Evolutionary conservation across 2,113 vertebrate genomes (phyloP).

Genomic region (Periophthalmus modestus): DNA sequence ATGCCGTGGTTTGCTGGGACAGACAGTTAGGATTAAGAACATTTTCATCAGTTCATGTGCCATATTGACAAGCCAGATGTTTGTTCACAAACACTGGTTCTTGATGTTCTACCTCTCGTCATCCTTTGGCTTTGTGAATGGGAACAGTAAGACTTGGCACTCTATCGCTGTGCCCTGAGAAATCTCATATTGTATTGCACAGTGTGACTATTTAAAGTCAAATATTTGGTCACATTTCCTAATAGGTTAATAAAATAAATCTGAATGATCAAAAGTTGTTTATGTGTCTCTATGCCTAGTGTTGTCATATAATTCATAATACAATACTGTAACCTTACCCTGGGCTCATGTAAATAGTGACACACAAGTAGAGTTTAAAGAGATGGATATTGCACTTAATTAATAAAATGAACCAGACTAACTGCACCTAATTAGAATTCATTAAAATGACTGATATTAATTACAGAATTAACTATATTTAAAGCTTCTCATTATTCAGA

Average conservation of each 20-base stretch:
- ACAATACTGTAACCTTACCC: slow-evolving; percentile 27
- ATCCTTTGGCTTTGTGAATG: slow-evolving; percentile 14
- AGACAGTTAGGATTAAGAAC: slow-evolving; percentile 2
- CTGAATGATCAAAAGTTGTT: neutral
- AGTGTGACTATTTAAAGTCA: neutral
- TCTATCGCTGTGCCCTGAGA: slow-evolving; percentile 13
- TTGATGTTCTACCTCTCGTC: slow-evolving; percentile 43
- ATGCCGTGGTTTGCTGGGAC: slow-evolving; percentile 28
- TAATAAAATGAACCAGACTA: slow-evolving; percentile 54
- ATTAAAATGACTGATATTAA: slow-evolving; percentile 68
- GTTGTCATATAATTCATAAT: slow-evolving; percentile 15
- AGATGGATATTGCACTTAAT: slow-evolving; percentile 64
- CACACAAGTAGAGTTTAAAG: slow-evolving; percentile 56
- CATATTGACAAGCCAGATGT: slow-evolving; percentile 12
- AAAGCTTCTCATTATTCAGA: slow-evolving; percentile 51
- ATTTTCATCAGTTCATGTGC: slow-evolving; percentile 15
- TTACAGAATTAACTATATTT: slow-evolving; percentile 64
- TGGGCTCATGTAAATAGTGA: slow-evolving; percentile 36
- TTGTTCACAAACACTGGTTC: slow-evolving; percentile 6
- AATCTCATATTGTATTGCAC: neutral
- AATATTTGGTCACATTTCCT: slow-evolving; percentile 6
- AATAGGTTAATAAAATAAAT: too few species aligned
- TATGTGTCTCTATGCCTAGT: neutral
- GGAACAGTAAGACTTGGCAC: slow-evolving; percentile 19
- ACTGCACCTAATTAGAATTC: slow-evolving; percentile 68